A percentile compares a stretch with the other conserved stretches of the same genome.
Conservation (phyloP, 2,113 vertebrate genomes). For the Apodemus speciosus region DNA sequence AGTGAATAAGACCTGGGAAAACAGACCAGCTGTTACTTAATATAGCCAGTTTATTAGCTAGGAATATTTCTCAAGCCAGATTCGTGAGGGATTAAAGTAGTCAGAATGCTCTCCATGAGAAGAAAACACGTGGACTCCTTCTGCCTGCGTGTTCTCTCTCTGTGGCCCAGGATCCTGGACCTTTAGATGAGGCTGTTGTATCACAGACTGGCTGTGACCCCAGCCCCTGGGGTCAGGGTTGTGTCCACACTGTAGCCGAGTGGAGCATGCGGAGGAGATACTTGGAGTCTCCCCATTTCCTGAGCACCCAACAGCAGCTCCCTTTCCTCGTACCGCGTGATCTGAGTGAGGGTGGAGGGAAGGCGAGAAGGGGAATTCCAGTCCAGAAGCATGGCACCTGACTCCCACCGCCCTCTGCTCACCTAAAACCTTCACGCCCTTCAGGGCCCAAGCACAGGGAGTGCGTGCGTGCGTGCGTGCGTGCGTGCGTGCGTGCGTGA, state of each 20-base stretch:
- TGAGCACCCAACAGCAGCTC: neutral
- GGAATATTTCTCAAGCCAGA: neutral
- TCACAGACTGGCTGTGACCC: neutral
- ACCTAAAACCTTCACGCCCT: neutral
- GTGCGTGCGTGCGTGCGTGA: neutral
- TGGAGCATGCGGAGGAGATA: no score
- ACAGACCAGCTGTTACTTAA: neutral
- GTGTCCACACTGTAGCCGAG: neutral
- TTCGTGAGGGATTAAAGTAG: neutral
- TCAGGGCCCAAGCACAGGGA: neutral
- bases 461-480: fast-evolving
- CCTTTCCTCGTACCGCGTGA: neutral
- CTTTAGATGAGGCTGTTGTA: neutral
- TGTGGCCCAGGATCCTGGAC: neutral
- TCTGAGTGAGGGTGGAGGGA: neutral
- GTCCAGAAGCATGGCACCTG: neutral
- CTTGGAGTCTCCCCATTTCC: neutral
- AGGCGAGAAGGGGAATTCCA: neutral
- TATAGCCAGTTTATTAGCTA: neutral
- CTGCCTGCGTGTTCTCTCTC: neutral
- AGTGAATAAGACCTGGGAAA: neutral
- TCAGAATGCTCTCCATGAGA: neutral
- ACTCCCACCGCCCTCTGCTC: neutral
- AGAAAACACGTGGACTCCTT: neutral
- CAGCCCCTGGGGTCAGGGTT: neutral